phyloP scores from a whole-genome alignment of 2,797 vertebrate species.

The Phoxinus dragarum region DNA sequence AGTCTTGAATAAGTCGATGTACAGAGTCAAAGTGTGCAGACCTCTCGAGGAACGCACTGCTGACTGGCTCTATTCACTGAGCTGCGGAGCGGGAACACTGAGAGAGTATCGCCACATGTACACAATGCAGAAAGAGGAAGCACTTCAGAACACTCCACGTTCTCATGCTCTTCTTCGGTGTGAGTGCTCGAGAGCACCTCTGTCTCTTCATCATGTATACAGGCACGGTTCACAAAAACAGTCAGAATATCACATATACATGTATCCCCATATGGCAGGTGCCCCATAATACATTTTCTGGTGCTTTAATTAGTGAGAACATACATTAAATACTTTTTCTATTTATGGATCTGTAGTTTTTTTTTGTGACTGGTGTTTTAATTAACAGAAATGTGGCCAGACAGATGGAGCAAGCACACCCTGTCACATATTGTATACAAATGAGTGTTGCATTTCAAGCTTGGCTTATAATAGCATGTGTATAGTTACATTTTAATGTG shows the following conservation, averaged over 20 bases:
- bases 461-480: background rate
- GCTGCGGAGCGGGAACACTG: background rate
- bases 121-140: background rate
- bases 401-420: background rate
- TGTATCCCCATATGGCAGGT: background rate
- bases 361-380: background rate
- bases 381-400: background rate
- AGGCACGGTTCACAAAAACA: slow-evolving; percentile 2
- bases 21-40: slow-evolving; percentile 17
- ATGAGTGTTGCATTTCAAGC: background rate
- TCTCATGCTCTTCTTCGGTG: background rate
- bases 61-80: slow-evolving; percentile 9
- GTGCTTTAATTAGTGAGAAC: background rate
- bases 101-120: background rate
- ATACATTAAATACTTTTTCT: background rate
- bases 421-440: background rate
- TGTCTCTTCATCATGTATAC: background rate
- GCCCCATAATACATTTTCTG: background rate
- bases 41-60: background rate
- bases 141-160: slow-evolving; percentile 15
- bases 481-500: background rate
- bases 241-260: background rate
- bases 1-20: slow-evolving; percentile 8
- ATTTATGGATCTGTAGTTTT: background rate
- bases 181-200: background rate